Evolutionary conservation across 2,113 vertebrate species (phyloP), one percentile per base, ranked within the genome.

Genomic region (Microcebus lehilahytsara): DNA sequence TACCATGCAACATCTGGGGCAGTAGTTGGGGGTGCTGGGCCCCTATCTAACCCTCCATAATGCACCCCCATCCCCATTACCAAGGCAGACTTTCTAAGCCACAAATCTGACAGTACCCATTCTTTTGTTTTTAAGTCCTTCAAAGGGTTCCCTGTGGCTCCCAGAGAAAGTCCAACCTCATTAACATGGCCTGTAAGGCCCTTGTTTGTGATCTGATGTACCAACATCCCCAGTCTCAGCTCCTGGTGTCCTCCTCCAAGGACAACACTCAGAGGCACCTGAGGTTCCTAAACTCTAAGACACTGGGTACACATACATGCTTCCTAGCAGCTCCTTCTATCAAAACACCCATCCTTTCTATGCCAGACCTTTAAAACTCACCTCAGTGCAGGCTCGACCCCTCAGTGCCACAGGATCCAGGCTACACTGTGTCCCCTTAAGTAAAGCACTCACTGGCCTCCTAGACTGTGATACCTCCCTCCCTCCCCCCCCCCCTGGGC

Each of bases 401-500:
- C 81, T 34, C 34, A 22, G 13, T 2, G 53, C 27, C 40, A 69
- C 19, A 51, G 62, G 40, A 6, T 20, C 56, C 62, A 10, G 40
- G 13, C 10, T 2, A 5, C 69, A 53, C 56, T 34, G n/a, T 19
- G 42, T 64, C 20, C 23, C 56, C 49, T 56, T 0, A 11, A 51
- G 75, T n/a, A 23, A 64, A 46, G 42, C 2, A 9, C 40, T 53
- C 74, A 46, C 30, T 23, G 49, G 11, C 51, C 62, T 17, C 37
- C 42, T 75, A 40, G 49, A 75, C 75, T 30, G 58, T 40, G 49
- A 69, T 81, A 30, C 10, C 11, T 30, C 10, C 62, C 62, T 25
- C 27, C 42, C 40, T 40, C 40, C 4, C 62, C 0, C 6, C 20
- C 1, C 3, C 9, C 17, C 27, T 5, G 56, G 16, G 7, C 11